Evolutionary conservation across 2,797 vertebrate genomes (phyloP).

Genomic region (Epinephelus awoara): DNA sequence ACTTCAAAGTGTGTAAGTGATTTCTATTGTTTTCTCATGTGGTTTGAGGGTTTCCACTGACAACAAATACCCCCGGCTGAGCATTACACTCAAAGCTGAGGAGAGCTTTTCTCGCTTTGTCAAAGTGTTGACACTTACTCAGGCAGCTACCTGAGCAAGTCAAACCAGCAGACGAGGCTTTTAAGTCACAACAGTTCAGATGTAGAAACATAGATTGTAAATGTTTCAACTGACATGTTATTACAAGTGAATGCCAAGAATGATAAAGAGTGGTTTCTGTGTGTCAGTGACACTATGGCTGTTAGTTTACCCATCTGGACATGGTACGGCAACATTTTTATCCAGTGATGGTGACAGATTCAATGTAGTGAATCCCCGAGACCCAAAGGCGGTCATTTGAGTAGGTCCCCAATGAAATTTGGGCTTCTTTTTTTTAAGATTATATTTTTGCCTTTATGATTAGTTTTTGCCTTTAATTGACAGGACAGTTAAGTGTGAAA

Average conservation of each 20-base stretch:
- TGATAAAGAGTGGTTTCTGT: not conserved
- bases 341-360: no score
- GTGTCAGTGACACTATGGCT: not conserved
- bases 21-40: constrained; percentile 26
- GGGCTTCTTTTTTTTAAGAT: not conserved
- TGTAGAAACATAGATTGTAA: constrained; percentile 3
- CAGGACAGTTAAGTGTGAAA: no score
- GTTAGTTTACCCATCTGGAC: not conserved
- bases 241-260: not conserved
- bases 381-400: no score
- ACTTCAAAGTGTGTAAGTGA: constrained; percentile 9
- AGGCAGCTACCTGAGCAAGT: constrained; percentile 21
- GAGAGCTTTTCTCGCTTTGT: constrained; percentile 6
- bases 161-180: not conserved
- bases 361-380: no score
- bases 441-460: no score
- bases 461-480: no score
- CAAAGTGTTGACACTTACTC: constrained; percentile 9
- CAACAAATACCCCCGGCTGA: constrained; percentile 26
- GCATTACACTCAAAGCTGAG: constrained; percentile 25
- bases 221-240: constrained; percentile 4
- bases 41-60: constrained; percentile 30
- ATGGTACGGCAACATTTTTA: no score
- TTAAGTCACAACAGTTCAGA: not conserved
- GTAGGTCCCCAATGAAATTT: no score